Evolutionary conservation across 1,140 invertebrate genomes (phyloP).

Genomic region (Druon quercuslanigerum): DNA sequence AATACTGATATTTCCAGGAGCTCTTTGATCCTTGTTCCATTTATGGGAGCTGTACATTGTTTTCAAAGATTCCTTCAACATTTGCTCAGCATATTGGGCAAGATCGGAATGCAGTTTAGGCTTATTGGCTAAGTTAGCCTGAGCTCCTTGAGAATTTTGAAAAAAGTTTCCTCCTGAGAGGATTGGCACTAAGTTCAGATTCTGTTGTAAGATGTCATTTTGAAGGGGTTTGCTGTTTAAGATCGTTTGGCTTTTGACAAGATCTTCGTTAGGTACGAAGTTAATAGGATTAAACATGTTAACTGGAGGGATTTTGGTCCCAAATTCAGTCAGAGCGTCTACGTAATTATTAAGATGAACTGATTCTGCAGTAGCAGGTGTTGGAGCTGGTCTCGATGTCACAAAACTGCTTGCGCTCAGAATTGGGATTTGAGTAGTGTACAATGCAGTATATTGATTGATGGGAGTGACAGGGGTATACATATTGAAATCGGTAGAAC

Average conservation of each 20-base stretch:
- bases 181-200: slow-evolving; percentile 64
- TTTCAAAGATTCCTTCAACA: slow-evolving; percentile 72
- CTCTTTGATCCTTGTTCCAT: slow-evolving; percentile 69
- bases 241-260: slow-evolving; percentile 65
- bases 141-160: slow-evolving; percentile 56
- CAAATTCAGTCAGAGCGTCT: slow-evolving; percentile 63
- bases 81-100: slow-evolving; percentile 70
- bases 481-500: slow-evolving; percentile 53
- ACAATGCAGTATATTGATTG: slow-evolving; percentile 61
- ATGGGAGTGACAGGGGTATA: slow-evolving; percentile 55
- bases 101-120: slow-evolving; percentile 66
- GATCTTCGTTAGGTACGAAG: slow-evolving; percentile 68
- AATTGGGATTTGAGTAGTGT: slow-evolving; percentile 71
- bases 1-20: slow-evolving; percentile 46
- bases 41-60: slow-evolving; percentile 73
- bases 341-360: slow-evolving; percentile 59
- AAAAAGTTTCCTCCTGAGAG: slow-evolving; percentile 69
- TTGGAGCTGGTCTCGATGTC: slow-evolving; percentile 50
- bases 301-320: slow-evolving; percentile 53
- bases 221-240: slow-evolving; percentile 61
- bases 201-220: slow-evolving; percentile 57
- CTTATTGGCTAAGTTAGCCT: slow-evolving; percentile 58
- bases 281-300: slow-evolving; percentile 69
- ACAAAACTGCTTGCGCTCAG: slow-evolving; percentile 62
- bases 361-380: slow-evolving; percentile 44